phyloP scores from a whole-genome alignment of 2,797 vertebrate genomes.

The Rhinogobio ventralis region DNA sequence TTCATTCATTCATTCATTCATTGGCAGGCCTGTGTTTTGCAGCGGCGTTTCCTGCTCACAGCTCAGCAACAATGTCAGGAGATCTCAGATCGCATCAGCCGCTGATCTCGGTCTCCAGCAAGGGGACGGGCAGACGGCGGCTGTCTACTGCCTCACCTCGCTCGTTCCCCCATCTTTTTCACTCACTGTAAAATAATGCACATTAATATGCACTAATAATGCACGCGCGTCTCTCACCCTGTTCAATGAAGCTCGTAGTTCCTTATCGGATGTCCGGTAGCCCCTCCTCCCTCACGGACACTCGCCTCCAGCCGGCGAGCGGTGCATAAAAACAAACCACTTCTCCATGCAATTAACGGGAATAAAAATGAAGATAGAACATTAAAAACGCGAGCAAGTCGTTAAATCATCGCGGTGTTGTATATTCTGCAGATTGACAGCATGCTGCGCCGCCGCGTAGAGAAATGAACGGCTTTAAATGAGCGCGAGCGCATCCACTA shows the following conservation, averaged over 20 bases:
- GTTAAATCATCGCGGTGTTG: not conserved
- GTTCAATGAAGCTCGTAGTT: conserved; percentile 42
- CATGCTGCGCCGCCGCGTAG: conserved; percentile 26
- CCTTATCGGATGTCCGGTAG: conserved; percentile 56
- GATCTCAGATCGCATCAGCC: conserved; percentile 63
- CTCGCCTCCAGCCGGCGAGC: not conserved
- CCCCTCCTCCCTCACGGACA: conserved; percentile 47
- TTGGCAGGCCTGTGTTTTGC: conserved; percentile 65
- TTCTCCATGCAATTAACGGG: not conserved
- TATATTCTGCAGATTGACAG: not conserved
- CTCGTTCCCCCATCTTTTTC: not conserved
- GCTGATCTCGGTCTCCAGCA: conserved; percentile 55
- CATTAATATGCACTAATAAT: conserved; percentile 1
- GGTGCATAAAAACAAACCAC: not conserved
- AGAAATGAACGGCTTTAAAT: conserved; percentile 4
- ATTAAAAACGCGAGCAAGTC: not conserved
- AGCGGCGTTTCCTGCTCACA: conserved; percentile 69
- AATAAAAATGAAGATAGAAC: not conserved
- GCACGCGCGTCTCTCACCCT: conserved; percentile 42
- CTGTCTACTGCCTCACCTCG: not conserved
- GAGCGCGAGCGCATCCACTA: not conserved
- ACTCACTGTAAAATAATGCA: conserved; percentile 17
- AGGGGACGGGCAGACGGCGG: not conserved
- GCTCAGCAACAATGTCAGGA: conserved; percentile 60
- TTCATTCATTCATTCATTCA: conserved; percentile 32